Conservation (phyloP, 2,113 vertebrate genomes). For the Typhlomys cinereus region DNA sequence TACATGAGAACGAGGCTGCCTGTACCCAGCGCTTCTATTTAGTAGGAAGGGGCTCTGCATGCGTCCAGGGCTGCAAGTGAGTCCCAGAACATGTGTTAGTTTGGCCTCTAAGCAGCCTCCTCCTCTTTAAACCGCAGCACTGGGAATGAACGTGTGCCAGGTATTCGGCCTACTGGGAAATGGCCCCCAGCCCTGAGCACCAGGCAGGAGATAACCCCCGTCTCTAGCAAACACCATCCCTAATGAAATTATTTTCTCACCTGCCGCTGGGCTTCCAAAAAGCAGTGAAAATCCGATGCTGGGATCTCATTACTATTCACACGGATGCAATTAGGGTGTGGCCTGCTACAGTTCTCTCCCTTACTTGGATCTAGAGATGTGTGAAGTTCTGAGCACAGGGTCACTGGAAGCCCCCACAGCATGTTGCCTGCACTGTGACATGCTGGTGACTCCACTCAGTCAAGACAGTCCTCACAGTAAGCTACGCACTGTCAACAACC, state of each 20-base stretch:
- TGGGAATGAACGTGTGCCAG: background rate
- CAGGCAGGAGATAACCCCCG: background rate
- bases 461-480: conserved; percentile 12
- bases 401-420: background rate
- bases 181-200: background rate
- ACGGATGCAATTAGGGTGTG: background rate
- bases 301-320: background rate
- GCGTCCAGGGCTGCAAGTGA: background rate
- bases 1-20: no score
- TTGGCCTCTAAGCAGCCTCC: background rate
- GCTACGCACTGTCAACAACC: conserved; percentile 44
- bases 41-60: background rate
- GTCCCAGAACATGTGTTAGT: background rate
- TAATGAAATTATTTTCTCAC: background rate
- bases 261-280: conserved; percentile 10
- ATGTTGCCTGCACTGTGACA: background rate
- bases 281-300: background rate
- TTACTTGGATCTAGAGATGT: conserved; percentile 11
- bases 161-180: background rate
- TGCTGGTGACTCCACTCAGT: background rate
- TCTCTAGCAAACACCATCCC: background rate
- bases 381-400: conserved; percentile 7
- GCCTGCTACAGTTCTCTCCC: background rate
- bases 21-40: background rate
- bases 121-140: background rate